A percentile compares a stretch with the other conserved stretches of the same genome.
Conservation (phyloP, 2,113 vertebrate genomes). For the Antechinus stuartii region DNA sequence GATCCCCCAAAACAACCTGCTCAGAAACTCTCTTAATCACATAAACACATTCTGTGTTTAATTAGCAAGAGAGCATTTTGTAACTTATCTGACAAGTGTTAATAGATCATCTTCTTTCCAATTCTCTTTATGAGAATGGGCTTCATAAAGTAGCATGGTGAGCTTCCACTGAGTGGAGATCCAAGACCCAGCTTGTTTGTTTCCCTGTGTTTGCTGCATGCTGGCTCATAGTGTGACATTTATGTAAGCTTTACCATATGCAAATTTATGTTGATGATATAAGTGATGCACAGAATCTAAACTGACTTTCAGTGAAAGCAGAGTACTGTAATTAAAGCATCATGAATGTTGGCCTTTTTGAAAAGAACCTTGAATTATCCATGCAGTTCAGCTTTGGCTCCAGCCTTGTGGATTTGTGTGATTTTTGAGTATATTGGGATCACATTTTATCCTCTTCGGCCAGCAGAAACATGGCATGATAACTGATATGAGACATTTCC, state of each 20-base stretch:
- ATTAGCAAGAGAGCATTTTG: not conserved
- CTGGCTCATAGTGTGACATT: constrained; percentile 75
- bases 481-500: constrained; percentile 42
- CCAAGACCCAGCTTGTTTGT: constrained; percentile 70
- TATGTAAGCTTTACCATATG: constrained; percentile 76
- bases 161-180: constrained; percentile 63
- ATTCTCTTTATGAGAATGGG: constrained; percentile 28
- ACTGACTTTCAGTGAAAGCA: constrained; percentile 63
- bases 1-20: not conserved
- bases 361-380: constrained; percentile 71
- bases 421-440: constrained; percentile 31
- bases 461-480: constrained; percentile 4
- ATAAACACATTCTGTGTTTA: not conserved
- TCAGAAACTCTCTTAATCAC: constrained; percentile 6
- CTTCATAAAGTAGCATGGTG: not conserved
- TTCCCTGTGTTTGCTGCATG: constrained; percentile 58
- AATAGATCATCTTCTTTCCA: not conserved
- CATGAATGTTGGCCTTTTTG: constrained; percentile 59
- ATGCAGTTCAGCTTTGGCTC: constrained; percentile 56
- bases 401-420: not conserved
- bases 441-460: constrained; percentile 45
- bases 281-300: constrained; percentile 67
- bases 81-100: not conserved
- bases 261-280: constrained; percentile 78
- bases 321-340: constrained; percentile 50